Evolutionary conservation across 2,888 invertebrate species (phyloP).

Genomic region (Neuroscelio doddi): DNA sequence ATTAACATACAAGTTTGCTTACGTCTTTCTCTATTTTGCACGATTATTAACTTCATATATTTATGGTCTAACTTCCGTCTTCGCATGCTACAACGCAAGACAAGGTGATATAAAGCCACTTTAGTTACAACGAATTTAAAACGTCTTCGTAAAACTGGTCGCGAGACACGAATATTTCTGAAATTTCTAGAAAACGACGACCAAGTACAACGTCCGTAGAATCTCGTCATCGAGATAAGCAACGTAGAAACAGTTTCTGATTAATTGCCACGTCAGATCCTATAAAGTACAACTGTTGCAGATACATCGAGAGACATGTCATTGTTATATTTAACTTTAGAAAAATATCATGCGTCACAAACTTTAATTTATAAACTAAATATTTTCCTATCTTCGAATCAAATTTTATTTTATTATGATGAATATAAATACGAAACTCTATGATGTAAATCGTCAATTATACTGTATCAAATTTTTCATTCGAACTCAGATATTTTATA

Average conservation of each 20-base stretch:
- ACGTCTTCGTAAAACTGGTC: slow-evolving; percentile 27
- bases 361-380: too few species aligned
- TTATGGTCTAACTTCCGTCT: slow-evolving; percentile 34
- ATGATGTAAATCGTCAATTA: too few species aligned
- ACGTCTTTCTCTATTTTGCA: slow-evolving; percentile 27
- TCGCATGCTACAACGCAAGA: too few species aligned
- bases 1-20: slow-evolving; percentile 19
- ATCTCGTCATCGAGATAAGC: slow-evolving; percentile 35
- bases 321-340: slow-evolving; percentile 11
- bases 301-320: slow-evolving; percentile 11
- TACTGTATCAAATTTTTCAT: too few species aligned
- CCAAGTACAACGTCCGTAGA: slow-evolving; percentile 5
- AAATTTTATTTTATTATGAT: too few species aligned
- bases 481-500: too few species aligned
- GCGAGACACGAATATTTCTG: slow-evolving; percentile 30
- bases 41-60: slow-evolving; percentile 32
- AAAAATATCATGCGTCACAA: too few species aligned
- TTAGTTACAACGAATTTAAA: slow-evolving; percentile 28
- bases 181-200: slow-evolving; percentile 32
- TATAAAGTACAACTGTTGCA: slow-evolving; percentile 10
- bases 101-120: slow-evolving; percentile 37
- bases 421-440: too few species aligned
- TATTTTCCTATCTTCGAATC: too few species aligned
- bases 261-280: slow-evolving; percentile 16
- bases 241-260: slow-evolving; percentile 20